Conservation (phyloP, 2,797 vertebrate genomes). For the Cichlasoma orientale region DNA sequence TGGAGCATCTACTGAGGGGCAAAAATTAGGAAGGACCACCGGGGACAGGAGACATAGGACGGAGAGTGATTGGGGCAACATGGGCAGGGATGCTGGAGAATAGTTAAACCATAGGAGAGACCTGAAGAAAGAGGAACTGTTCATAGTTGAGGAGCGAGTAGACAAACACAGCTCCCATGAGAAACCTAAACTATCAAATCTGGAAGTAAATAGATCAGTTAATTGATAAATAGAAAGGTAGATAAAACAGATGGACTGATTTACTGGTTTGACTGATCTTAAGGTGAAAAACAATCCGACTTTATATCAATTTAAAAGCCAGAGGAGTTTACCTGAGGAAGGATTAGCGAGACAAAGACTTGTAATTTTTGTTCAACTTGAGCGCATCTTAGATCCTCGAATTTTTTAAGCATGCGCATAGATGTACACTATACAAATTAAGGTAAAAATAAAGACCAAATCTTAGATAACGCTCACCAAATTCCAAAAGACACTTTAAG, state of each 20-base stretch:
- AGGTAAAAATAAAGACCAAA: neutral
- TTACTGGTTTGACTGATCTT: neutral
- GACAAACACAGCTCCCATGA: neutral
- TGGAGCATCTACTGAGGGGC: constrained; percentile 31
- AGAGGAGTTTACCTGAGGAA: neutral
- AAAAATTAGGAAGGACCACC: constrained; percentile 17
- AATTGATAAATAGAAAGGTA: neutral
- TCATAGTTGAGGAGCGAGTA: neutral
- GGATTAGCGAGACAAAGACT: neutral
- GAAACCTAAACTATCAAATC: neutral
- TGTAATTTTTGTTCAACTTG: no score
- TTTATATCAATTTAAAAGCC: neutral
- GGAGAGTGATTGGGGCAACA: constrained; percentile 9
- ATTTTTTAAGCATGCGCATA: neutral
- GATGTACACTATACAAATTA: neutral
- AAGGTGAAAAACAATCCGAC: neutral
- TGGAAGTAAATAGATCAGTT: neutral
- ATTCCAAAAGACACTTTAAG: neutral
- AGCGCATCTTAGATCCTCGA: neutral
- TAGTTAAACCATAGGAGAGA: constrained; percentile 10
- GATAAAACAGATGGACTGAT: neutral
- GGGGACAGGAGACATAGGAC: constrained; percentile 14
- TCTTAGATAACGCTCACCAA: neutral
- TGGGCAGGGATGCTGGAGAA: neutral
- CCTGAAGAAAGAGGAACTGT: neutral